Evolutionary conservation across 2,888 invertebrate genomes (phyloP), one percentile per base, ranked within the genome.

Genomic region (Perithous albicinctus): DNA sequence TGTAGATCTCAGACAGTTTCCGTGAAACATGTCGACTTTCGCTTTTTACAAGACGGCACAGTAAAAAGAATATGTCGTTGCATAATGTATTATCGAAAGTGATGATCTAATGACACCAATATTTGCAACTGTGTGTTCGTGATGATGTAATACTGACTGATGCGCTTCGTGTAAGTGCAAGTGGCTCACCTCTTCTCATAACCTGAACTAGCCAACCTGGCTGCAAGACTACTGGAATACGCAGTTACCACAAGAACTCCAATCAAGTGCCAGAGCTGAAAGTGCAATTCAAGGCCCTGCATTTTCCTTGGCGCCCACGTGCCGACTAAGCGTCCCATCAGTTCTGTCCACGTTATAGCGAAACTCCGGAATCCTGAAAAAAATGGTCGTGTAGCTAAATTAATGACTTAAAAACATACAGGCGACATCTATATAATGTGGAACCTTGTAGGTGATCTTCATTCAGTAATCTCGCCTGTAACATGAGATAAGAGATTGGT

Each of bases 191-290:
- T 91, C 6, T 66, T 8, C 54, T 91, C 91, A 66, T 89, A 92
- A 43, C 89, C 88, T 0, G 85, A 84, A 69, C 86, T 88, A 1
- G 92, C 85, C 32, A 92, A 85, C 43, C 88, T 84, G 0, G 91
- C 89, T 1, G 92, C 91, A 1, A 92, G 87, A 63, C 92, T 91
- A 51, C 91, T 89, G 70, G 86, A 87, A 26, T 91, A 92, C 1
- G 90, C 89, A 1, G 89, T 86, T 6, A 92, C 90, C 3, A 92
- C 78, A 51, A 92, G 70, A 41, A 92, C 82, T 20, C 91, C 91
- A 0, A 87, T 84, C 2, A 86, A 74, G 61, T 91, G 90, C 92
- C 92, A 92, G n/a, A 91, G 83, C 18, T 89, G 84, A 20, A 91
- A 84, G 56, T 89, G 88, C 1, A 90, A 32, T 48, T 87, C 84